Evolutionary conservation across 2,888 invertebrate genomes (phyloP), one percentile per base, ranked within the genome.

Genomic region (Drosophila fulvimacula): DNA sequence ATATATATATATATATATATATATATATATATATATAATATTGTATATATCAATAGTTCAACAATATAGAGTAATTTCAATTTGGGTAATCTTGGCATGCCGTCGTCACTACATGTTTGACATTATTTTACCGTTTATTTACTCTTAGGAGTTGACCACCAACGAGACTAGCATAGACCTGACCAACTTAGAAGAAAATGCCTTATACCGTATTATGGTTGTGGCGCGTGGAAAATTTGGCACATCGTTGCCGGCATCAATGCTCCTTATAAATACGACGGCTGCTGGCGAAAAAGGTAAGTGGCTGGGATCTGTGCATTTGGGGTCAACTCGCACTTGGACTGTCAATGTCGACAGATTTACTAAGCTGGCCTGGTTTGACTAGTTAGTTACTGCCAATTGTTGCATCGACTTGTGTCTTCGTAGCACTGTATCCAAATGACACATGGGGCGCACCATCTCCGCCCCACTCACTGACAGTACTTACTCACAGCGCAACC

Each of bases 201-300:
- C 94, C 76, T 93, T 95, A 10, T 97, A 97, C 93, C 95, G 96
- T 90, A 94, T 97, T 88, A 96, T 96, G 90, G 97, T 97, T 60
- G 95, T 97, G 24, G 94, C 97, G 0, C 93, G 94, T 84, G 97
- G 97, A 90, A 93, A 94, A 69, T 95, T 95, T 90, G 97, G 97
- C 4, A 95, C 95, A 55, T 97, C 97, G 1, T 92, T 97, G 69
- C 97, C 97, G 0, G 96, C 97, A 6, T 96, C 97, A 57, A 95
- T 97, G 92, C 93, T 97, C 52, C 93, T 96, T 77, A 94, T 97
- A 81, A 96, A 96, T 88, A 93, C 95, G 55, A 94, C 79, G 9
- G 74, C 63, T 39, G 67, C 60, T 63, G 63, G 44, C 69, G 61
- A 72, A 76, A 85, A 88, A 76, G 90, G 90, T 90, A 84, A 90